Conservation (phyloP, 2,113 vertebrate genomes). For the Brevimyrus niger region DNA sequence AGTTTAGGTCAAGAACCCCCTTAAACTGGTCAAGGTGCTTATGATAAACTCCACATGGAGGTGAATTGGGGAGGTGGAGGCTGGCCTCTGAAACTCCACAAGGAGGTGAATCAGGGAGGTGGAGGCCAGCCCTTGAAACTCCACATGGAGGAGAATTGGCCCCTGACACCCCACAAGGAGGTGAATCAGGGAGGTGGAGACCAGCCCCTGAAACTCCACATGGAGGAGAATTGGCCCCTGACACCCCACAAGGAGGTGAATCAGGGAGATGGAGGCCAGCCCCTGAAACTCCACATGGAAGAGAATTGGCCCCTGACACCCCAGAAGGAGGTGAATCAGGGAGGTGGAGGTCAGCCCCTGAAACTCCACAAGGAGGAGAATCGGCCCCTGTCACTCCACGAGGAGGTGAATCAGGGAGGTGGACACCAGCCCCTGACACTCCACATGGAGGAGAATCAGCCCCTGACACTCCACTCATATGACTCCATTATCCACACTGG, state of each 20-base stretch:
- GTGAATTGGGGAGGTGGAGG: not conserved
- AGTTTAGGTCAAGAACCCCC: slow-evolving; percentile 24
- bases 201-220: too few species aligned
- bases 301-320: not conserved
- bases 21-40: slow-evolving; percentile 32
- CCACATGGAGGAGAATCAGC: too few species aligned
- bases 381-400: not conserved
- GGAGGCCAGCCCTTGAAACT: too few species aligned
- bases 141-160: too few species aligned
- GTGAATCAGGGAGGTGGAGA: too few species aligned
- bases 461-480: not conserved
- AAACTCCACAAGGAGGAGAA: not conserved
- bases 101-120: not conserved
- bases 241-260: not conserved
- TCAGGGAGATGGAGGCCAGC: too few species aligned
- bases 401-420: not conserved
- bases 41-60: slow-evolving; percentile 33
- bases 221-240: too few species aligned
- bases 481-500: not conserved
- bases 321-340: too few species aligned
- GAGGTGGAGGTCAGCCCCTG: too few species aligned
- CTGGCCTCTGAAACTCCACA: not conserved
- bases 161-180: too few species aligned
- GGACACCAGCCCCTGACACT: too few species aligned
- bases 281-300: not conserved